Evolutionary conservation across 2,888 invertebrate genomes (phyloP).

Genomic region (Ernsta delagoae): DNA sequence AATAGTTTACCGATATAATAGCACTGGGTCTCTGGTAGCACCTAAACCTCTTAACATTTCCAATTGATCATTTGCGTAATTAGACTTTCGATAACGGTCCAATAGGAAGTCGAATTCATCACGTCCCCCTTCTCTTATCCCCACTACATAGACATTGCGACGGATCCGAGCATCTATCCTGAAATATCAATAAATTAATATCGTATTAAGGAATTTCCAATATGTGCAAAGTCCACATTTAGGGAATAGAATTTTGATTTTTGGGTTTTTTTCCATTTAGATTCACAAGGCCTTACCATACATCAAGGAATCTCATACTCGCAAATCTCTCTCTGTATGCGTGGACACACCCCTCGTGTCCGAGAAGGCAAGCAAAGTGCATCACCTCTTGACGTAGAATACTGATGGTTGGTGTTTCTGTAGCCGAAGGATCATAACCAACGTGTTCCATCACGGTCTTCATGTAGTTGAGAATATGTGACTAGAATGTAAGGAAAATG

Average conservation of each 20-base stretch:
- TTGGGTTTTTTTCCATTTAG: no score
- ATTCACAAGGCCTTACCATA: slow-evolving; percentile 5
- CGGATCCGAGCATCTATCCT: slow-evolving; percentile 86
- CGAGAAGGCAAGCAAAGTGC: slow-evolving; percentile 87
- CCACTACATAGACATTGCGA: slow-evolving; percentile 86
- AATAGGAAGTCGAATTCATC: slow-evolving; percentile 86
- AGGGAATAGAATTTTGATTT: no score
- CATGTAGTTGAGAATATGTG: slow-evolving; percentile 60
- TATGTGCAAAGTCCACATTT: no score
- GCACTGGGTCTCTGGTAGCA: slow-evolving; percentile 61
- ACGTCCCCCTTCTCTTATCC: slow-evolving; percentile 83
- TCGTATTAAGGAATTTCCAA: no score
- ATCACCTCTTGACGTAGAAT: slow-evolving; percentile 82
- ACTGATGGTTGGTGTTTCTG: slow-evolving; percentile 63
- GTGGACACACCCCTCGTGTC: slow-evolving; percentile 80
- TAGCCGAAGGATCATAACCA: slow-evolving; percentile 54
- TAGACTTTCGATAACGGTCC: slow-evolving; percentile 57
- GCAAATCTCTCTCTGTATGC: slow-evolving; percentile 63
- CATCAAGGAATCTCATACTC: slow-evolving; percentile 50
- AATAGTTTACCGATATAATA: slow-evolving; percentile 61
- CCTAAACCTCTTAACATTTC: slow-evolving; percentile 79
- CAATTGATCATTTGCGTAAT: slow-evolving; percentile 76
- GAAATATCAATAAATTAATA: no score
- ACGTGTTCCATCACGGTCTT: slow-evolving; percentile 62
- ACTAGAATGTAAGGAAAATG: no score